These are phyloP conservation scores for Ceriagrion tenellum DNA, from an alignment of 2,888 invertebrate genomes.

Conservation along the genomic window DNA sequence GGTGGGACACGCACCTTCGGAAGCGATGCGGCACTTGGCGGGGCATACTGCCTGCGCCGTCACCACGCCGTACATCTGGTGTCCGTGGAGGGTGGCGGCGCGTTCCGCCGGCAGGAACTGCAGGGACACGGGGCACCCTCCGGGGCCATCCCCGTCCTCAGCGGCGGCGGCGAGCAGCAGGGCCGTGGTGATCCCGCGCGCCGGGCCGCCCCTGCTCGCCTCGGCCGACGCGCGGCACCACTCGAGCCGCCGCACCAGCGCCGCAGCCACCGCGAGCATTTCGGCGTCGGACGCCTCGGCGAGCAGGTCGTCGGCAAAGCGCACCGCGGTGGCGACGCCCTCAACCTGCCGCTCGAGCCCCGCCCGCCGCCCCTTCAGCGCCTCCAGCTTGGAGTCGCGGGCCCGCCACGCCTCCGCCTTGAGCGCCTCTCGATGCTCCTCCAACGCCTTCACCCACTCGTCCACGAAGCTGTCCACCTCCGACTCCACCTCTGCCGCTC, in stretches of 20 bases:
- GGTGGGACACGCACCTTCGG: constrained; percentile 76
- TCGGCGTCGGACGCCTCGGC: constrained; percentile 85
- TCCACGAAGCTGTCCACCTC: constrained; percentile 85
- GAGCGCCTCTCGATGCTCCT: constrained; percentile 81
- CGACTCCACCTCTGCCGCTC: constrained; percentile 79
- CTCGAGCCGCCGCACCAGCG: constrained; percentile 84
- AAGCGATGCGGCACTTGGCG: constrained; percentile 81
- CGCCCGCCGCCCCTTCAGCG: constrained; percentile 77
- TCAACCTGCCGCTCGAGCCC: constrained; percentile 80
- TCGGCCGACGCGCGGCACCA: constrained; percentile 77
- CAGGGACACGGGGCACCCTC: constrained; percentile 78
- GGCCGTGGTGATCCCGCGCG: constrained; percentile 77
- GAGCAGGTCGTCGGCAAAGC: constrained; percentile 84
- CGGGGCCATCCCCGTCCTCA: constrained; percentile 68
- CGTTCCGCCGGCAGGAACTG: constrained; percentile 81
- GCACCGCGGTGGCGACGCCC: constrained; percentile 82
- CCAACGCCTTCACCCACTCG: constrained; percentile 83
- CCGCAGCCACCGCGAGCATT: constrained; percentile 82
- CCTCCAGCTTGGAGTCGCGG: constrained; percentile 76
- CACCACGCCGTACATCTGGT: constrained; percentile 81
- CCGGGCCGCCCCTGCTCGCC: constrained; percentile 68
- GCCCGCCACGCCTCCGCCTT: constrained; percentile 77
- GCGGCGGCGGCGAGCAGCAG: constrained; percentile 73
- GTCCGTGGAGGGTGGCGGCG: constrained; percentile 78
- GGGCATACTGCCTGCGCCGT: constrained; percentile 84